Percentiles rank a stretch among this genome's conserved stretches.
phyloP scores from a whole-genome alignment of 2,797 vertebrate genomes.

The Notoglanidium macrostoma region DNA sequence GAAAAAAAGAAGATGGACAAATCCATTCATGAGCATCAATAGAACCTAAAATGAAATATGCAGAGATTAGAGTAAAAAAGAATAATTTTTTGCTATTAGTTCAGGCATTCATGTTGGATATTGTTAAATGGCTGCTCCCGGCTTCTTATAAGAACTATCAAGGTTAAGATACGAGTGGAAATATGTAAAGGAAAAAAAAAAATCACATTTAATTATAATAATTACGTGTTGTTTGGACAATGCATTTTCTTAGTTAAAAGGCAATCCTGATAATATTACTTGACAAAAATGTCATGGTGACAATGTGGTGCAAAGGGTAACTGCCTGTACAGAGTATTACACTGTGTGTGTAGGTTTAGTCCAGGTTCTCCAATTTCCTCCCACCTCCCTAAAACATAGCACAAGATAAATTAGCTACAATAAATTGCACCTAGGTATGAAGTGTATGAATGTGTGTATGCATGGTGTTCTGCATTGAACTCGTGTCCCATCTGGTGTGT shows the following conservation, averaged over 20 bases:
- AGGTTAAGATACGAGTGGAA: not conserved
- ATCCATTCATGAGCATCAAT: not conserved
- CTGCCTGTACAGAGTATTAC: not conserved
- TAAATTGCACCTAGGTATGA: not conserved
- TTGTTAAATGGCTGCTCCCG: not conserved
- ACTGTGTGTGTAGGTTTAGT: not conserved
- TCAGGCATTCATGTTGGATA: not conserved
- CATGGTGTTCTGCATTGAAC: not conserved
- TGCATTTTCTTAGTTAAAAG: not conserved
- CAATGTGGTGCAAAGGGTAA: not conserved
- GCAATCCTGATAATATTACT: not conserved
- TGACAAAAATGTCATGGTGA: not conserved
- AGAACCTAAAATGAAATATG: not conserved
- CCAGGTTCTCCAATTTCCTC: not conserved
- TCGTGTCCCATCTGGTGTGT: not conserved
- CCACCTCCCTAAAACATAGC: not conserved
- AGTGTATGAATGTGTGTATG: not conserved
- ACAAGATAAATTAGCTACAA: not conserved
- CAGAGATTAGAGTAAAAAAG: not conserved
- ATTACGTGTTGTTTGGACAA: not conserved
- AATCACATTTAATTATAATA: not conserved
- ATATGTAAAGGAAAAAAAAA: not conserved
- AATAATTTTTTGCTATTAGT: not conserved
- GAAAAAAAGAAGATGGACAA: conserved; percentile 19
- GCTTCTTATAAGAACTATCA: not conserved